Conservation (phyloP, 2,888 invertebrate genomes). For the Pherbina coryleti region DNA sequence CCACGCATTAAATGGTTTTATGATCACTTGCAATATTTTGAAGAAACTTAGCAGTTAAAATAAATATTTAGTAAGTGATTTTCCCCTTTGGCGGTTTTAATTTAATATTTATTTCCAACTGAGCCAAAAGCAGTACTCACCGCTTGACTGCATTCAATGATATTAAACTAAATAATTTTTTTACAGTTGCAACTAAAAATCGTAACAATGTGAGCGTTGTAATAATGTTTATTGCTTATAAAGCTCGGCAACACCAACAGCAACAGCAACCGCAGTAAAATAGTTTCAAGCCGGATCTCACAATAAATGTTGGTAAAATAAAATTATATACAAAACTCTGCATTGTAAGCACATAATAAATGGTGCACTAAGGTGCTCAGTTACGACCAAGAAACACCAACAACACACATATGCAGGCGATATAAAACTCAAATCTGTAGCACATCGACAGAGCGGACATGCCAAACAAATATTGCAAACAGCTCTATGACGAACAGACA, state of each 20-base stretch:
- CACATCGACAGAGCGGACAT: neutral
- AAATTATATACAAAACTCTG: no score
- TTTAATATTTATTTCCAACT: neutral
- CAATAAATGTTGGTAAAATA: constrained; percentile 20
- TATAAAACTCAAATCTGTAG: no score
- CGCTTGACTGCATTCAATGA: neutral
- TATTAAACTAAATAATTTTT: constrained; percentile 59
- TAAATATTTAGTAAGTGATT: constrained; percentile 4
- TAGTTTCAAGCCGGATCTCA: constrained; percentile 28
- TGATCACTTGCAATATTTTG: neutral
- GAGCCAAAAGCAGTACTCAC: neutral
- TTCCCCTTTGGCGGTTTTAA: neutral
- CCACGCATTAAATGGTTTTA: constrained; percentile 38
- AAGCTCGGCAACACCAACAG: neutral
- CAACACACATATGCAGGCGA: neutral
- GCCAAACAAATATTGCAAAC: neutral
- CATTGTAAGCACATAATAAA: neutral
- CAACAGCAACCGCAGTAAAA: neutral
- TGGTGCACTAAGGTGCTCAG: constrained; percentile 4
- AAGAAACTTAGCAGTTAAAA: neutral
- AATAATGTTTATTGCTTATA: constrained; percentile 22
- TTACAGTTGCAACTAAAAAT: constrained; percentile 57
- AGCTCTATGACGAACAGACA: neutral
- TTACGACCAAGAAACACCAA: neutral
- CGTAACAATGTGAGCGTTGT: constrained; percentile 47